phyloP scores from a whole-genome alignment of 2,113 vertebrate species.

The Sporophila hypoxantha region DNA sequence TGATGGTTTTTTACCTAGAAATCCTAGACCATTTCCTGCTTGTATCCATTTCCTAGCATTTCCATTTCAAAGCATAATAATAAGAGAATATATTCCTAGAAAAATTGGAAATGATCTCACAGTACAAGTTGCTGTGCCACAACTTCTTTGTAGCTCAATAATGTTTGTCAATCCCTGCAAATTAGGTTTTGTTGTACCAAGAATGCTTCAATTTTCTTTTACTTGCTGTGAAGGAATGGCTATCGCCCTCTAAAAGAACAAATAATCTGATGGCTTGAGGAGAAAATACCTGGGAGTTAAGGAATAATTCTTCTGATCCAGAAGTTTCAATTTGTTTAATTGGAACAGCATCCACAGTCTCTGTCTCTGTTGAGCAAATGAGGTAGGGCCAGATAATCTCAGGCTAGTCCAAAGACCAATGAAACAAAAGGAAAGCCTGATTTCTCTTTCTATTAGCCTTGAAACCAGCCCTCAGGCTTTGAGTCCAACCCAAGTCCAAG shows the following conservation, averaged over 20 bases:
- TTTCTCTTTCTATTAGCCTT: neutral
- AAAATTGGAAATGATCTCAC: neutral
- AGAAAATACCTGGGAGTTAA: neutral
- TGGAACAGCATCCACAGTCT: neutral
- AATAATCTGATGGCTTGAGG: neutral
- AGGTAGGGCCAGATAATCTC: neutral
- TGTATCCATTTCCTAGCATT: neutral
- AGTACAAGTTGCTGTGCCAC: neutral
- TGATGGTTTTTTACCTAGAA: neutral
- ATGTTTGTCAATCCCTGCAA: neutral
- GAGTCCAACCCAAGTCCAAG: neutral
- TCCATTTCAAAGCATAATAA: slow-evolving; percentile 6
- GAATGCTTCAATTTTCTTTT: neutral
- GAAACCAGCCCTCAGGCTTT: neutral
- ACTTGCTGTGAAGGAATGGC: neutral
- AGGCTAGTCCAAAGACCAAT: neutral
- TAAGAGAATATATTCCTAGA: neutral
- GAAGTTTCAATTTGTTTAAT: neutral
- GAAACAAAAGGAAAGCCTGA: neutral
- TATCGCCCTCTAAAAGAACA: neutral
- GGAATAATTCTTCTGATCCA: neutral
- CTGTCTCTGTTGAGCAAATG: neutral
- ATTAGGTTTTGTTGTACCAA: neutral
- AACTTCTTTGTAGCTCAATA: neutral
- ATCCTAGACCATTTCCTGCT: neutral